Conservation (phyloP, 1,140 invertebrate species). For the Drosophila sturtevanti region DNA sequence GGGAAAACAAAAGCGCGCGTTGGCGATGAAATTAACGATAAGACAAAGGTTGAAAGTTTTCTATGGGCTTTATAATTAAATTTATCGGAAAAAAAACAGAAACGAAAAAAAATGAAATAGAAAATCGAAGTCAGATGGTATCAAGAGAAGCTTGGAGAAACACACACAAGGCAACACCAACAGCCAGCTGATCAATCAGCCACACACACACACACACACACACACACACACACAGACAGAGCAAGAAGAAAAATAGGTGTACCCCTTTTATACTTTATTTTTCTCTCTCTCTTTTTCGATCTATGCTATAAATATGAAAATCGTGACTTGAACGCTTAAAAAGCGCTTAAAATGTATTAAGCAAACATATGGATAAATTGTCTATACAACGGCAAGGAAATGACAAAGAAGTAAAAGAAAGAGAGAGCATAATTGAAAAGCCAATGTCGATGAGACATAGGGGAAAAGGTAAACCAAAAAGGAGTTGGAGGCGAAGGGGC, state of each 20-base stretch:
- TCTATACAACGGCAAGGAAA: conserved; percentile 51
- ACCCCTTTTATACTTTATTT: conserved; percentile 23
- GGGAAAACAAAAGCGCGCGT: conserved; percentile 72
- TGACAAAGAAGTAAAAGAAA: conserved; percentile 47
- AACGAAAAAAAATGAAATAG: conserved; percentile 25
- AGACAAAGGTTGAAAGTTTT: conserved; percentile 58
- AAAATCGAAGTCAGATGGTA: conserved; percentile 72
- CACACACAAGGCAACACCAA: conserved; percentile 25
- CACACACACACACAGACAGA: too few relatives aligned
- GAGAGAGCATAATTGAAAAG: conserved; percentile 70
- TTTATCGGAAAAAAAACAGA: conserved; percentile 56
- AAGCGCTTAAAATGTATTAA: conserved; percentile 80
- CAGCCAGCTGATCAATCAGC: conserved; percentile 69
- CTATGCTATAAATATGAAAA: conserved; percentile 72
- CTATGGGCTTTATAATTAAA: conserved; percentile 62
- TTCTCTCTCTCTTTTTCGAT: neutral
- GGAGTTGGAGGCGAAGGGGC: conserved; percentile 2
- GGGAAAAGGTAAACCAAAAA: neutral
- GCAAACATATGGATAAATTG: conserved; percentile 79
- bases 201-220: neutral
- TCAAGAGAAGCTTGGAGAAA: conserved; percentile 44
- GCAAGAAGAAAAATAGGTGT: conserved; percentile 34
- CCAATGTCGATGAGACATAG: conserved; percentile 26
- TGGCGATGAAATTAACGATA: conserved; percentile 75
- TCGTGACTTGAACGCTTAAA: conserved; percentile 81